phyloP scores from a whole-genome alignment of 2,113 vertebrate species.

The Salminus brasiliensis region DNA sequence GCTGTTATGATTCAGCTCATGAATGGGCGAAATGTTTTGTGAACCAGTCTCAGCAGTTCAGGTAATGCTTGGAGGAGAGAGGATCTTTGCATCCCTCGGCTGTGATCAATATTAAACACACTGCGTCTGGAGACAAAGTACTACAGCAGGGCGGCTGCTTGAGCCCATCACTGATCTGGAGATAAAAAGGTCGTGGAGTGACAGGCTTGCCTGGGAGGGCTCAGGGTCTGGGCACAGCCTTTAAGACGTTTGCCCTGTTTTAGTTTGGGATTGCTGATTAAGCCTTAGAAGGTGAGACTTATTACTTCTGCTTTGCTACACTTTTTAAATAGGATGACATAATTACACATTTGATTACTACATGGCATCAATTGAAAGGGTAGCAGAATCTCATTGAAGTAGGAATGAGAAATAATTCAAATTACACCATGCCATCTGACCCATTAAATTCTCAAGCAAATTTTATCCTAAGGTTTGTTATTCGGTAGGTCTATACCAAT shows the following conservation, averaged over 20 bases:
- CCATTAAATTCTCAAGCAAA: too few relatives aligned
- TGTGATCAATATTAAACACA: constrained; percentile 34
- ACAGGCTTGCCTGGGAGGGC: not conserved
- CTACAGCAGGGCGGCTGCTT: not conserved
- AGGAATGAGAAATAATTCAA: too few relatives aligned
- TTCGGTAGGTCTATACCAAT: too few relatives aligned
- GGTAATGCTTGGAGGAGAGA: not conserved
- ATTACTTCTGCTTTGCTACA: too few relatives aligned
- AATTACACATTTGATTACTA: too few relatives aligned
- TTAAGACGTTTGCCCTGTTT: not conserved
- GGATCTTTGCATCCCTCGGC: not conserved
- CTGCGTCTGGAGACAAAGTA: not conserved
- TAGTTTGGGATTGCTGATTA: not conserved
- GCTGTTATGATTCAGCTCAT: constrained; percentile 9
- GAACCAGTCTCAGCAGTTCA: constrained; percentile 15
- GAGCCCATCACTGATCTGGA: not conserved
- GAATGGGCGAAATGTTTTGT: constrained; percentile 1
- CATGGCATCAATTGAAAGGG: too few relatives aligned
- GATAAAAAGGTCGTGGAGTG: not conserved
- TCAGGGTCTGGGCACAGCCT: not conserved
- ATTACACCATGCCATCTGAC: too few relatives aligned
- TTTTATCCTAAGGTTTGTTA: too few relatives aligned
- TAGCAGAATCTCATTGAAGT: too few relatives aligned
- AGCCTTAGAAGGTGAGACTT: too few relatives aligned
- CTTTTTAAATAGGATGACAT: too few relatives aligned